Conservation (phyloP, 2,888 invertebrate species). For the Trichacis sp. region DNA sequence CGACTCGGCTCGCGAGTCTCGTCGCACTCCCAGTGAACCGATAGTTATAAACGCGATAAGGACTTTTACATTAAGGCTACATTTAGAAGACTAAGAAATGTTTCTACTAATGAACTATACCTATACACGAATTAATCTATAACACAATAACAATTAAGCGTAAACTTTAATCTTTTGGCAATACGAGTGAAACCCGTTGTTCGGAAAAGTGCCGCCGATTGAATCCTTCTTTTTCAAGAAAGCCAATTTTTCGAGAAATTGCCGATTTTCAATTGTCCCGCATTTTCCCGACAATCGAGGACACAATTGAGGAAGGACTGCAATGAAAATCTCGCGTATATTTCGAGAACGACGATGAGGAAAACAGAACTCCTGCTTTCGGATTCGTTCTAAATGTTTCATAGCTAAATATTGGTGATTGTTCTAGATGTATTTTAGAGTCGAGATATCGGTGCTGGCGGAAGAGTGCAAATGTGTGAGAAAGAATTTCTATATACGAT, state of each 20-base stretch:
- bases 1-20: constrained; percentile 1
- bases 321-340: not conserved
- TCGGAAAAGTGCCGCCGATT: constrained; percentile 25
- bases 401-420: constrained; percentile 41
- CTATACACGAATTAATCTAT: constrained; percentile 38
- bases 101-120: constrained; percentile 43
- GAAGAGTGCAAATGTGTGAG: constrained; percentile 27
- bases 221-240: too few relatives aligned
- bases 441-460: constrained; percentile 17
- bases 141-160: constrained; percentile 11
- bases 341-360: constrained; percentile 4
- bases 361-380: constrained; percentile 24
- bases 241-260: constrained; percentile 7
- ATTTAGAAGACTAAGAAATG: too few relatives aligned
- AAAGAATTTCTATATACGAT: constrained; percentile 45
- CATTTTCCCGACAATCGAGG: constrained; percentile 24
- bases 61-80: constrained; percentile 28
- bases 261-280: not conserved
- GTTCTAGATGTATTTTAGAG: constrained; percentile 36
- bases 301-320: not conserved
- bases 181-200: constrained; percentile 27
- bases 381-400: constrained; percentile 43
- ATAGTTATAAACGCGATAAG: too few relatives aligned
- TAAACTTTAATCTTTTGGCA: constrained; percentile 29
- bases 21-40: constrained; percentile 24